Base-by-base conservation (phyloP, 2,797 vertebrate species). In the Distichodus sexfasciatus region DNA sequence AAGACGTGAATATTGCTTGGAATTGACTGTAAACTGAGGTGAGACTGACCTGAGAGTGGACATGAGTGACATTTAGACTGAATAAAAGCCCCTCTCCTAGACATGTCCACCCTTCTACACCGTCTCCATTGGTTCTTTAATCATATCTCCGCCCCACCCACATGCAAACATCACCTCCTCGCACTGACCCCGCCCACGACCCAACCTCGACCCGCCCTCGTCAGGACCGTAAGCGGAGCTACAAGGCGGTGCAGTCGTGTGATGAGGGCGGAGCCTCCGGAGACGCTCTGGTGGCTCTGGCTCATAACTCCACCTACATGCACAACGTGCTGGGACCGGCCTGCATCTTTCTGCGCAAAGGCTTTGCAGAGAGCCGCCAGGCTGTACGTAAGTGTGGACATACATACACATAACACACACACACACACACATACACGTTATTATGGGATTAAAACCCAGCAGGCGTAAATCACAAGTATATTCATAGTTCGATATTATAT, bases 291-390 rank as follows among this genome's bases (percentile, higher is more conserved):
- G 87, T 95, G 87, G 87, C 90, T 85, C 89, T 96, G 88, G 94
- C 96, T 84, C 96, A 97, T 90, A 96, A 94, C 87, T 96, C 95
- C 83, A 91, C 92, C 12, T 92, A 92, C 90, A 95, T 98, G 94
- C 95, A 97, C 93, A 98, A 93, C 89, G 90, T 98, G 70, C 91
- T 99, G 87, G 97, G 97, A 81, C 97, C 97, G 0, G 96, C 97
- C 69, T 99, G 97, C 93, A 96, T 99, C 88, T 99, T 99, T 88
- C 95, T 99, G 84, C 93, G 96, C 90, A 98, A 98, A 89, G 96
- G 95, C 92, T 96, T 98, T 89, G 96, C 96, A 72, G 96, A 98
- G 90, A 96, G 88, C 92, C 94, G 96, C 87, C 93, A 93, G 92
- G 93, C 96, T 97, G 97, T 98, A 98, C 94, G 97, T 98, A 98